A percentile compares a stretch with the other conserved stretches of the same genome.
phyloP scores from a whole-genome alignment of 2,113 vertebrate genomes.

The Dipodomys spectabilis region DNA sequence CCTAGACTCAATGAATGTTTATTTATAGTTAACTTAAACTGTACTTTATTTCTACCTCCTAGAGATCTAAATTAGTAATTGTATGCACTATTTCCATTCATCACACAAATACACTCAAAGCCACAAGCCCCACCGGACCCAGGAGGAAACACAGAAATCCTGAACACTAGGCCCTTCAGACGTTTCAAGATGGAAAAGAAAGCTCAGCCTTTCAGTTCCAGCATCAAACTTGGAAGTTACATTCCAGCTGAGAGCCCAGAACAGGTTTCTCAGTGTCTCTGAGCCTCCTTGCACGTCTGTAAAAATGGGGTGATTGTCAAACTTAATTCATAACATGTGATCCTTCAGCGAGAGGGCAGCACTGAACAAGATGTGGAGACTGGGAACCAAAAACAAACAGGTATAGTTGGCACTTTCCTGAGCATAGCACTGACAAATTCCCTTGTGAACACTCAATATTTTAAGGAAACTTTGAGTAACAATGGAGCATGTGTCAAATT shows the following conservation, averaged over 20 bases:
- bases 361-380: background rate
- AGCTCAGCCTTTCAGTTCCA: background rate
- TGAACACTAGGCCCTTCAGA: background rate
- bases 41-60: background rate
- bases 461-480: slow-evolving; percentile 16
- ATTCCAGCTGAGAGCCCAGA: background rate
- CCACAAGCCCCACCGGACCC: background rate
- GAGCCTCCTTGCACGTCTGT: background rate
- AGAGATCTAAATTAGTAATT: slow-evolving; percentile 25
- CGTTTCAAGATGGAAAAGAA: background rate
- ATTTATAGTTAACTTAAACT: slow-evolving; percentile 16
- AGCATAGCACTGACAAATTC: background rate
- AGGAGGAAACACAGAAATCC: background rate
- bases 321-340: background rate
- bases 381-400: background rate
- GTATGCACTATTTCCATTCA: background rate
- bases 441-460: background rate
- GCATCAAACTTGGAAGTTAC: background rate
- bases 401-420: background rate
- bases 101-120: background rate
- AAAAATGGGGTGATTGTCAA: background rate
- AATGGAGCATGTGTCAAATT: background rate
- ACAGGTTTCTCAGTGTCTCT: background rate
- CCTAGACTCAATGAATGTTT: background rate
- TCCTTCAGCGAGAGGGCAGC: background rate